Evolutionary conservation across 1,140 invertebrate species (phyloP), one percentile per base, ranked within the genome.

Genomic region (Holcopasites calliopsidis): DNA sequence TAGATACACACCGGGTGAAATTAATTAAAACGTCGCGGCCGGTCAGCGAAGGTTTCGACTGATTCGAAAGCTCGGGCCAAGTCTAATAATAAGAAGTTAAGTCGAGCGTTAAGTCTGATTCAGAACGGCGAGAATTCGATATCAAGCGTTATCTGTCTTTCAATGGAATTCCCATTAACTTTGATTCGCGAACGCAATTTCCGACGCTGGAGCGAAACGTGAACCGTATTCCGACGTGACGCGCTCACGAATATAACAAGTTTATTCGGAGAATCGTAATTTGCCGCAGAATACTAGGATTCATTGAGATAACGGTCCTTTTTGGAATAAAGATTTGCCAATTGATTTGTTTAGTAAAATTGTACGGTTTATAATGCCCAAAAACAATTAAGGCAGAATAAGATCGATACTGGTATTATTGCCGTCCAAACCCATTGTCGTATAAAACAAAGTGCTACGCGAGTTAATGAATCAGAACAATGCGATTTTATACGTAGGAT

Each of bases 41-140:
- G 74, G 80, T 82, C 77, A 74, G 62, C 76, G 10, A 88, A 88
- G 83, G 86, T 86, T 82, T 73, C 62, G 54, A 79, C 76, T 75
- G 57, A 42, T 60, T 26, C 21, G 57, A 52, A 68, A 73, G 42
- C 73, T 86, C 86, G 65, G 79, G 83, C 83, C 85, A 88, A 85
- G 83, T 88, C 84, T 89, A 90, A 90, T 89, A 89, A 89, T 90
- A 90, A 89, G 81, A 87, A 84, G 84, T 87, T 87, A 87, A 88
- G 79, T 80, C 81, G 79, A 83, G 83, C 80, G 83, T 88, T 85
- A 85, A 87, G 76, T 40, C 71, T 61, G 75, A 87, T 86, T 88
- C 81, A 80, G 75, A 69, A 47, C 42, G 74, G 69, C 74, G 44
- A 18, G 71, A 76, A 77, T 72, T 66, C 40, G 64, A 74, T 81